Base-by-base conservation (phyloP, 2,888 invertebrate genomes). In the Pimpla rufipes region DNA sequence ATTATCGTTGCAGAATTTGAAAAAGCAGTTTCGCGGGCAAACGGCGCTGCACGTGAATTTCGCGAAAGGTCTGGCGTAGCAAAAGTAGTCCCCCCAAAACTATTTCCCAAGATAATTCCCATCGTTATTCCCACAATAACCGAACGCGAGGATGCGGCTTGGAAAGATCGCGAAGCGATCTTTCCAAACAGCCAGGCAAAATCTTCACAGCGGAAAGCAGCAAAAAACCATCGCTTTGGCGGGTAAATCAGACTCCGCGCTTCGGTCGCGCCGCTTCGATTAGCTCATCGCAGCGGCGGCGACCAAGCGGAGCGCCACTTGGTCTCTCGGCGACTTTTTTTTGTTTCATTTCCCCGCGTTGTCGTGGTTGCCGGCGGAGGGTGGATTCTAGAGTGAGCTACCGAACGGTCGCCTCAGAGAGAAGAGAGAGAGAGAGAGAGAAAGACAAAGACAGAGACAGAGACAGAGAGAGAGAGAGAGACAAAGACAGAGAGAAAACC, bases 281-380 rank as follows among this genome's bases (percentile, higher is more conserved):
- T 21, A 71, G 57, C 57, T 71, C 29, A 13, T 37, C 1, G 23
- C 42, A 50, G 35, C 23, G n/a, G 52, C 29, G 29, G 29, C 29
- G 29, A 29, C 29, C n/a, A n/a, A 29, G 3, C 29, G 21, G 0
- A 52, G 52, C n/a, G 7, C 1, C 37, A 59, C 55, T 37, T 40
- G 55, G 40, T 70, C 70, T 59, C 40, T 18, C 73, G 45, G 29
- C 29, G n/a, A 29, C 64, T 13, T 70, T 50, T 59, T 77, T 68
- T 57, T 59, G 52, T 52, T 76, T 66, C 66, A 62, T 62, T 55
- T 55, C 77, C 59, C 68, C 68, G 77, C 68, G 77, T 77, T 77
- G 68, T 77, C 78, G 78, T 52, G 78, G 71, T 71, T 62, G 78
- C 78, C 78, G 78, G 78, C 52, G 62, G 77, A 57, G 68, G 67